A percentile compares a stretch with the other conserved stretches of the same genome.
These are phyloP conservation scores for Lasioglossum calceatum DNA, from an alignment of 2,888 invertebrate species.

Conservation along the genomic window DNA sequence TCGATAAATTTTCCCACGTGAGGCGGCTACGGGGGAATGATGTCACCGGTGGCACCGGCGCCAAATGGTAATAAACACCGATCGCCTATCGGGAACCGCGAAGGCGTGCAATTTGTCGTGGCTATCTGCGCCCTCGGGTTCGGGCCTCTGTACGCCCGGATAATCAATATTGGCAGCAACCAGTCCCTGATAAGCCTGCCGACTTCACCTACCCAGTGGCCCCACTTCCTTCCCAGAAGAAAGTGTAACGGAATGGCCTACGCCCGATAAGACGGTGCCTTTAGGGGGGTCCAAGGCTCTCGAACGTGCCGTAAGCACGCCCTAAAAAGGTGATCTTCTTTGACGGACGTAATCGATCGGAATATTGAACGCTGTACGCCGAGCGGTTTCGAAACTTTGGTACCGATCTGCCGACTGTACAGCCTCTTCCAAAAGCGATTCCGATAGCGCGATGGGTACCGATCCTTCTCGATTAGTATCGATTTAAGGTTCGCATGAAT, in stretches of 20 bases:
- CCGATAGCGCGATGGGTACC: background rate
- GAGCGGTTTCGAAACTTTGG: slow-evolving; percentile 13
- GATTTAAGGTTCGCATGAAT: background rate
- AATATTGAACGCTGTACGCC: background rate
- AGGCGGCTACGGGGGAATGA: slow-evolving; percentile 24
- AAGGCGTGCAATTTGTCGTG: slow-evolving; percentile 71
- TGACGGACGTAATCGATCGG: slow-evolving; percentile 33
- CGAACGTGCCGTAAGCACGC: background rate
- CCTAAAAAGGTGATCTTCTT: slow-evolving; percentile 47
- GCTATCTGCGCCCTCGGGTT: slow-evolving; percentile 64
- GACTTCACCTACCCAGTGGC: slow-evolving; percentile 52
- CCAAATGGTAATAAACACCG: slow-evolving; percentile 68
- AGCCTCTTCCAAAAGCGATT: background rate
- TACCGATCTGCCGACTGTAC: background rate
- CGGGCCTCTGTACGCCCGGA: slow-evolving; percentile 47
- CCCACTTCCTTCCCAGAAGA: slow-evolving; percentile 37
- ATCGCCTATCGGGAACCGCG: slow-evolving; percentile 65
- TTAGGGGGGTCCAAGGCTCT: slow-evolving; percentile 39
- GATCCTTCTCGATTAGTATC: background rate
- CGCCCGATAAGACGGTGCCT: slow-evolving; percentile 46
- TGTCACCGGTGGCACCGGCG: slow-evolving; percentile 68
- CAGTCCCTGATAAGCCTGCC: slow-evolving; percentile 71
- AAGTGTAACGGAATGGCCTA: slow-evolving; percentile 52
- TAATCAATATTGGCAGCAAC: slow-evolving; percentile 75
- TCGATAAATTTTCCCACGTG: background rate